A percentile compares a stretch with the other conserved stretches of the same genome.
These are phyloP conservation scores for Callyntrura guangdongensis DNA, from an alignment of 2,888 invertebrate genomes.

Conservation along the genomic window DNA sequence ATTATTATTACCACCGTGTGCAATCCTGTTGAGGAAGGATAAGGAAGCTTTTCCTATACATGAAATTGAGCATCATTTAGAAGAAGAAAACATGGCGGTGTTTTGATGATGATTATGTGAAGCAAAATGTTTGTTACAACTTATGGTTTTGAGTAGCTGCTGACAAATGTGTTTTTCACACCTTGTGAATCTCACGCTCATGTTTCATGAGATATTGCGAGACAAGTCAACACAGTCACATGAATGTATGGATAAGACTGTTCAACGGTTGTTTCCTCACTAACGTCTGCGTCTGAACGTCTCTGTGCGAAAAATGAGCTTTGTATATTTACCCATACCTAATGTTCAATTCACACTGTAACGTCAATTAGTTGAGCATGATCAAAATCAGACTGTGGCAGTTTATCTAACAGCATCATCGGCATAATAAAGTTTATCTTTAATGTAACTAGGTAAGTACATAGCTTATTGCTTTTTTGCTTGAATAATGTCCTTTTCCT, in stretches of 20 bases:
- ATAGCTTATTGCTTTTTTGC: neutral
- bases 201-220: conserved; percentile 58
- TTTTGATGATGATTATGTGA: conserved; percentile 38
- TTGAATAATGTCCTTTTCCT: neutral
- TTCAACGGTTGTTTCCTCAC: neutral
- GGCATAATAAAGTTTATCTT: neutral
- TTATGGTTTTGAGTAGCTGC: conserved; percentile 69
- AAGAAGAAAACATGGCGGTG: conserved; percentile 50
- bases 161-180: conserved; percentile 80
- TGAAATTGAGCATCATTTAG: conserved; percentile 63
- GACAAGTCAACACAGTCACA: conserved; percentile 24
- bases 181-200: conserved; percentile 61
- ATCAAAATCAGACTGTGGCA: neutral
- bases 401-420: neutral
- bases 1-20: neutral
- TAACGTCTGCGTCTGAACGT: neutral
- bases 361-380: neutral
- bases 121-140: conserved; percentile 35
- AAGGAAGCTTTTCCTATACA: conserved; percentile 61
- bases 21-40: neutral
- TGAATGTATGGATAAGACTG: neutral
- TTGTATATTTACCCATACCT: neutral
- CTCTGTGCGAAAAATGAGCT: neutral
- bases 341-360: neutral
- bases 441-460: neutral